Base-by-base conservation (phyloP, 1,140 invertebrate species). In the Steinernema feltiae region DNA sequence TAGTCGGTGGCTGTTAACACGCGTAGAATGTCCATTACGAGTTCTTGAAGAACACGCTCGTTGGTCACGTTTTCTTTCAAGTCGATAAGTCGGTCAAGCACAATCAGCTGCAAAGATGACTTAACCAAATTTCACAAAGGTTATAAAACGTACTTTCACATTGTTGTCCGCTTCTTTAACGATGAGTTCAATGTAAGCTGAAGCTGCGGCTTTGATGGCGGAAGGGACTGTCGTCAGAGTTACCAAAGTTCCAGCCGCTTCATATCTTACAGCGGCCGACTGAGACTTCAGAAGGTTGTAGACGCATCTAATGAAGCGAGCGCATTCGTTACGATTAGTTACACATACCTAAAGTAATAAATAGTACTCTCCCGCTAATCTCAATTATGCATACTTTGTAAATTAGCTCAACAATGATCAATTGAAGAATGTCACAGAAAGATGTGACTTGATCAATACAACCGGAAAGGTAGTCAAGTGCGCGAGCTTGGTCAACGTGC, bases 161-260 rank as follows among this genome's bases (percentile, higher is more conserved):
- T 99, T 99, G 88, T 99, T 99, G 87, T 99, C 97, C 87, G 94
- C 97, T 88, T 99, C 97, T 88, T 98, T 98, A 1, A 98, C 92
- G 78, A 99, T 95, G 76, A 99, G 88, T 85, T 99, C 97, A 84
- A 99, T 98, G 87, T 99, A 99, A 87, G 95, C 96, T 32, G 92
- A 92, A 17, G 96, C 96, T 30, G 96, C 97, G 31, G 95, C 94
- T 90, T 96, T 97, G 77, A 99, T 93, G 3, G 97, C 96, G 27
- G 96, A 95, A 1, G 97, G 96, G 0, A 95, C 95, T 87, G 90
- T 93, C 0, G 95, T 97, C 15, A 99, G 89, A 0, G 96, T 99
- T n/a, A 99, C 93, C n/a, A 99, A 89, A n/a, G 97, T 99, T 32
- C 96, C 96, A 72, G 97, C 97, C 29, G 97, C 94, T 90, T 99